A percentile compares a stretch with the other conserved stretches of the same genome.
These are phyloP conservation scores for Balearica regulorum DNA, from an alignment of 2,797 vertebrate species.

Conservation along the genomic window DNA sequence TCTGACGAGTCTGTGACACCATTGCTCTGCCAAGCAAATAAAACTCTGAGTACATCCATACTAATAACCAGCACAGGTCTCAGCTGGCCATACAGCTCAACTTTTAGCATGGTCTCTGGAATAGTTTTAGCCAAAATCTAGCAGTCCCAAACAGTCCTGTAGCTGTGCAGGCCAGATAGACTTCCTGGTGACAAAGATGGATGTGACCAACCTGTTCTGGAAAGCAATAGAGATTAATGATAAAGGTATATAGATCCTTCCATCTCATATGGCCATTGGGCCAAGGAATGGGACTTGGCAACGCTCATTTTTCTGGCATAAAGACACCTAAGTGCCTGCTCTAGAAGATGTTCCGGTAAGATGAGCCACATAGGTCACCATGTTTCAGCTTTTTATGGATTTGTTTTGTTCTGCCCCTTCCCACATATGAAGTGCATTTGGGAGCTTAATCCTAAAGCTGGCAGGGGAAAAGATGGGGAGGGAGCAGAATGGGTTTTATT, in stretches of 20 bases:
- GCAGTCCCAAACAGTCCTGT: neutral
- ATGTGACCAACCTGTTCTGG: neutral
- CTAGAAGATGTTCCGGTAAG: neutral
- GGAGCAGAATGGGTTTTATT: neutral
- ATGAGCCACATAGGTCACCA: neutral
- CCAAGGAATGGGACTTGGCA: neutral
- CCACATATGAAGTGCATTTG: neutral
- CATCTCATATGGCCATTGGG: rapidly evolving
- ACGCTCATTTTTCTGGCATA: neutral
- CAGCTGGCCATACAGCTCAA: neutral
- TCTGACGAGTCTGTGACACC: neutral
- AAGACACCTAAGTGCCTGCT: neutral
- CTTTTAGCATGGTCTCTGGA: neutral
- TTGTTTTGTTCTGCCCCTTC: neutral
- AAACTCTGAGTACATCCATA: neutral
- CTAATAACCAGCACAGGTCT: neutral
- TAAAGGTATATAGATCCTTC: neutral
- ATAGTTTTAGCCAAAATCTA: neutral
- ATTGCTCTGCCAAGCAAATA: neutral
- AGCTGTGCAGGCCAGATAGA: neutral
- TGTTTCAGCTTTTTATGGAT: neutral
- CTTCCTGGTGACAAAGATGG: neutral
- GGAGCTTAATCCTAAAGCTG: neutral
- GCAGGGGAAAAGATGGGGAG: neutral
- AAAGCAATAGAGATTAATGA: neutral